Base-by-base conservation (phyloP, 2,888 invertebrate genomes). In the Helleia helle region DNA sequence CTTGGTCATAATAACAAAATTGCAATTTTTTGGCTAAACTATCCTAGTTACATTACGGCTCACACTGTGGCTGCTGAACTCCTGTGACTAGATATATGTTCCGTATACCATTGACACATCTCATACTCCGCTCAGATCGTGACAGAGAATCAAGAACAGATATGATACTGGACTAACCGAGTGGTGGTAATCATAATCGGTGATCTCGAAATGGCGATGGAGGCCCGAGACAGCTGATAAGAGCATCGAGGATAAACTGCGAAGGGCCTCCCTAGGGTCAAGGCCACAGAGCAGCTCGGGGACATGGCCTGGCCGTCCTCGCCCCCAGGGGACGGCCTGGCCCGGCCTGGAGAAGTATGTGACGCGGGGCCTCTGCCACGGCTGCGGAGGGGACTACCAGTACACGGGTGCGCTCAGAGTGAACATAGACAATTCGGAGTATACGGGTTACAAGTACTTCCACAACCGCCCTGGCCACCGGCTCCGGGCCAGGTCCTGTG, bases 181-280 rank as follows among this genome's bases (percentile, higher is more conserved):
- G 47, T 49, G 50, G 47, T 26, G 44, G 40, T 34, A 44, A 46
- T 58, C 61, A 73, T 70, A 63, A 77, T 63, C 65, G 77, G 80
- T 84, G 84, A 84, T 84, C 71, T 83, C 75, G 56, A 84, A 84
- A 73, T 84, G 84, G 84, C 65, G 74, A 57, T 84, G 77, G 80
- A 63, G 67, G 46, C 76, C 75, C 61, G 50, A 50, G 31, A 62
- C 71, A 80, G 80, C 75, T 81, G 83, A 84, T 73, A 71, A 60
- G 55, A 64, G 55, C 41, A 55, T 56, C 50, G 71, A 74, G 67
- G 81, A 80, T 84, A 84, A 84, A 62, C 75, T 84, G 84, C 71
- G 59, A 71, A 71, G 67, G 69, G 58, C 58, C 56, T 61, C 59
- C 49, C 56, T 49, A 49, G 72, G 69, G 49, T 54, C 58, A 43